Percentiles rank a stretch among this genome's conserved stretches.
Evolutionary conservation across 1,140 invertebrate species (phyloP).

Genomic region (Bombus soroeensis): DNA sequence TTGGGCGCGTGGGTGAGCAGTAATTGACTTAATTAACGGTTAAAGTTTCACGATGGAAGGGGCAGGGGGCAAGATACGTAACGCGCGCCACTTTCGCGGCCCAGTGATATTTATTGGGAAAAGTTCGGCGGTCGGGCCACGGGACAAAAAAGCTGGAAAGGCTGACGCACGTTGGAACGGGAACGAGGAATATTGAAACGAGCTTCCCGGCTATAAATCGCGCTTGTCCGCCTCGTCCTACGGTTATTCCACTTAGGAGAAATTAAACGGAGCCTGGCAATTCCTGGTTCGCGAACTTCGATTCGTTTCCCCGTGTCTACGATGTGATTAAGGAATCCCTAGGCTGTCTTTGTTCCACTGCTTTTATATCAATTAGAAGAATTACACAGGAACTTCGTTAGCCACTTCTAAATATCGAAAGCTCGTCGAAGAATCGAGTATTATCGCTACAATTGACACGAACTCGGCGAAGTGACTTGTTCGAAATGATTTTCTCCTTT

Average conservation of each 20-base stretch:
- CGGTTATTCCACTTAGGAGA: constrained; percentile 49
- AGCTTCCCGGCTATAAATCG: constrained; percentile 50
- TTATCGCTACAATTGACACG: no score
- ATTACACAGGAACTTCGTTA: neutral
- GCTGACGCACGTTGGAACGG: neutral
- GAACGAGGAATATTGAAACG: constrained; percentile 53
- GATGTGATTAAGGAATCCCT: constrained; percentile 13
- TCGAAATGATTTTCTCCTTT: no score
- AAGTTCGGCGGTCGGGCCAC: constrained; percentile 35
- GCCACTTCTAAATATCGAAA: neutral
- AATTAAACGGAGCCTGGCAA: constrained; percentile 42
- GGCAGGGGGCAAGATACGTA: neutral
- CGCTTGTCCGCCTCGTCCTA: neutral
- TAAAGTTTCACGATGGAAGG: constrained; percentile 20
- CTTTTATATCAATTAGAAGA: neutral
- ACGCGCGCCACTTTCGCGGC: constrained; percentile 6
- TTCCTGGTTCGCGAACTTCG: constrained; percentile 13
- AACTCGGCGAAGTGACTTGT: no score
- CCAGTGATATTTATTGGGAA: constrained; percentile 56
- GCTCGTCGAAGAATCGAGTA: neutral
- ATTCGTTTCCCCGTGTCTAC: constrained; percentile 28
- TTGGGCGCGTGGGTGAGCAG: no score
- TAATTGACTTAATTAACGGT: constrained; percentile 58
- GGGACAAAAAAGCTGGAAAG: neutral
- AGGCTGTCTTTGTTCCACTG: neutral